phyloP scores from a whole-genome alignment of 2,888 invertebrate species.

The Dascillus cervinus region DNA sequence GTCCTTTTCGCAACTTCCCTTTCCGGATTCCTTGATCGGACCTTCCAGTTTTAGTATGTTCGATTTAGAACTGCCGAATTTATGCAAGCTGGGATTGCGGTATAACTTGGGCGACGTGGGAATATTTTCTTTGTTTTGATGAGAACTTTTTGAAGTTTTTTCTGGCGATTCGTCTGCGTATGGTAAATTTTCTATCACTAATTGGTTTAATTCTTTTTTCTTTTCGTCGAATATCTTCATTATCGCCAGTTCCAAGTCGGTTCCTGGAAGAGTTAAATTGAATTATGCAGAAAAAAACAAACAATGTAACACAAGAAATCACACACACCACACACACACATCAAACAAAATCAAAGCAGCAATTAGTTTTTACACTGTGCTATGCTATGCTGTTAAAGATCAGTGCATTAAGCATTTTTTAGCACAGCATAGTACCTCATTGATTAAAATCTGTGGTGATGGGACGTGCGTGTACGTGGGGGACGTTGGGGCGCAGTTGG shows the following conservation, averaged over 20 bases:
- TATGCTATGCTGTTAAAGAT: slow-evolving; percentile 16
- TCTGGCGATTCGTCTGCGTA: slow-evolving; percentile 64
- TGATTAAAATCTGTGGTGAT: slow-evolving; percentile 15
- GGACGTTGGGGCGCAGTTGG: slow-evolving; percentile 50
- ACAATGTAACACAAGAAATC: no score
- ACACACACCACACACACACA: no score
- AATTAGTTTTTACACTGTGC: no score
- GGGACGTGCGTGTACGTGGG: slow-evolving; percentile 47
- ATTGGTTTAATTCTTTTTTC: slow-evolving; percentile 57
- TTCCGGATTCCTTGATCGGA: slow-evolving; percentile 36
- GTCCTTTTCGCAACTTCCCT: slow-evolving; percentile 43
- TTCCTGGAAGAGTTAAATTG: slow-evolving; percentile 54
- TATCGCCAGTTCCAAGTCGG: slow-evolving; percentile 74
- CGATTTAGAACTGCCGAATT: slow-evolving; percentile 23
- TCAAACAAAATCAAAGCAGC: no score
- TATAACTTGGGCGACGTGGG: slow-evolving; percentile 35
- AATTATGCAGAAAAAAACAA: slow-evolving; percentile 3
- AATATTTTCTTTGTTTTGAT: slow-evolving; percentile 35
- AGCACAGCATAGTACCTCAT: slow-evolving; percentile 20
- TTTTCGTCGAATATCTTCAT: slow-evolving; percentile 82
- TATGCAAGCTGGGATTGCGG: slow-evolving; percentile 49
- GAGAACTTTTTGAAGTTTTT: slow-evolving; percentile 31
- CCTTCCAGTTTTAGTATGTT: slow-evolving; percentile 19
- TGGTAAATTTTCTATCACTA: slow-evolving; percentile 55
- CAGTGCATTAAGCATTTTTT: slow-evolving; percentile 11